Evolutionary conservation across 64 coral and sea anemone species (phyloP), one percentile per base, ranked within the genome.

Genomic region (Pachyseris speciosa): DNA sequence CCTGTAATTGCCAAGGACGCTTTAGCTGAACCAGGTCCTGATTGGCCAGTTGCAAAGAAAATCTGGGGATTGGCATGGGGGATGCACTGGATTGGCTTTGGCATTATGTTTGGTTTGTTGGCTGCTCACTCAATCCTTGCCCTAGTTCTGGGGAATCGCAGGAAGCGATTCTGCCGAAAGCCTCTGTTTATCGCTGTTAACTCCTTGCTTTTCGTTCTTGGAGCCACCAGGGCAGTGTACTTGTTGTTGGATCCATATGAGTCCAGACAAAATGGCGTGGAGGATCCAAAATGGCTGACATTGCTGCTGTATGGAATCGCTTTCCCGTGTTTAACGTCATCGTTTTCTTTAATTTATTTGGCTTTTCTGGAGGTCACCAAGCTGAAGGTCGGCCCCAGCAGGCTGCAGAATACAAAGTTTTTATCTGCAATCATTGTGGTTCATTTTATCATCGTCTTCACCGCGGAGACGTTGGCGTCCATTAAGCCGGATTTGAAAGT

Each of bases 321-420:
- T 16, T 94, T 58, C 16, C 91, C 91, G 3, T 94, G 73, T 67
- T 37, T 94, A 26, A 94, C 91, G 1, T 88, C 91, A 2, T 74
- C 91, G 9, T 94, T 94, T 78, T 94, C 64, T 19, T 67, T 94
- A 12, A 80, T 94, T 25, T 75, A 88, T 47, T 28, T 94, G 7
- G 84, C 91, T 47, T 94, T 94, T 15, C 84, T 94, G 29, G 91
- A 94, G 22, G 91, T 94, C 11, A 67, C 91, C 11, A 88, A 94
- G 33, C 49, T 94, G 1, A 44, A 87, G 31, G 27, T 94, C 12
- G 84, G 61, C 0, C 69, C 91, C 1, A 86, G 47, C 10, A 88
- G 43, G 67, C 58, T 94, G 37, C 84, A 94, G 9, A 88, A 64
- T 45, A 63, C 51, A 0, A 36, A 47, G 17, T 94, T 81, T 22